These are phyloP conservation scores for Choloepus didactylus DNA, from an alignment of 2,797 vertebrate species.

Conservation along the genomic window DNA sequence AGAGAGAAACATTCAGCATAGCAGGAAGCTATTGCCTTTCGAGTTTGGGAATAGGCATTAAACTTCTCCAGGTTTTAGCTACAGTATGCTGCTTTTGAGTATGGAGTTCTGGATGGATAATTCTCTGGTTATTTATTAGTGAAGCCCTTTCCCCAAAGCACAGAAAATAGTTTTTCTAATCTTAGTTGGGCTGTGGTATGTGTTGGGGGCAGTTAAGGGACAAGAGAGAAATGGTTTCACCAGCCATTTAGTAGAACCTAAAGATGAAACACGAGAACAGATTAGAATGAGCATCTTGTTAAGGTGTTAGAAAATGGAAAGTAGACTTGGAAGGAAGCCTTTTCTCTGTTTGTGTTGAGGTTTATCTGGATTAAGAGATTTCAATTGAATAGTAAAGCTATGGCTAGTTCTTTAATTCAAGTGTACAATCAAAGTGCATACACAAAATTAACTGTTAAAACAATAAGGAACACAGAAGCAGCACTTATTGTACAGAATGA, in stretches of 20 bases:
- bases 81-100: not conserved
- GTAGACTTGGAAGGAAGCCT: not conserved
- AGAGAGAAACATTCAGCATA: not conserved
- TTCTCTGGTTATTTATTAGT: conserved; percentile 8
- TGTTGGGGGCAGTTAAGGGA: not conserved
- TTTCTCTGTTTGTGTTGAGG: not conserved
- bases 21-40: not conserved
- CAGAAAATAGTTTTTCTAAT: conserved; percentile 21
- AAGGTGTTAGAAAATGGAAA: conserved; percentile 40
- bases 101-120: not conserved
- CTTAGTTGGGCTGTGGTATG: not conserved
- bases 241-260: not conserved
- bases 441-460: conserved; percentile 27
- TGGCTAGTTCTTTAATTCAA: not conserved
- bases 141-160: conserved; percentile 5
- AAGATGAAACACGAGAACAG: conserved; percentile 7
- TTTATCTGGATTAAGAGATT: conserved; percentile 1
- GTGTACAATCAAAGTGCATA: not conserved
- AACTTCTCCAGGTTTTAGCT: not conserved
- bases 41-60: not conserved
- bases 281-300: conserved; percentile 2
- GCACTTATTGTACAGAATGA: not conserved
- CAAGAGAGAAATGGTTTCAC: not conserved
- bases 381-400: not conserved
- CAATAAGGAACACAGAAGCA: not conserved